These are phyloP conservation scores for Lipophrys pholis DNA, from an alignment of 2,113 vertebrate genomes.

Conservation along the genomic window DNA sequence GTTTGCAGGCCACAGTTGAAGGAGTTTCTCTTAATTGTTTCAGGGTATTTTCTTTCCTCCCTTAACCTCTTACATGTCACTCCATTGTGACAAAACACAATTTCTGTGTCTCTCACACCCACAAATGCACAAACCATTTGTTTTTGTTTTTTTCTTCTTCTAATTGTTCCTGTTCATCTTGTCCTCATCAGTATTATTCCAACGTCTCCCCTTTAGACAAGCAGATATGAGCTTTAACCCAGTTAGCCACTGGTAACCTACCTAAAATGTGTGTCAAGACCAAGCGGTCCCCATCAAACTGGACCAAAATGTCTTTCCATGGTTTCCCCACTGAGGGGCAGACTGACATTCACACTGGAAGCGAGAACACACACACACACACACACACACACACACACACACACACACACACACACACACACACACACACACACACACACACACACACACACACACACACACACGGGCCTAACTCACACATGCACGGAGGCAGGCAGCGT, in stretches of 20 bases:
- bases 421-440: neutral
- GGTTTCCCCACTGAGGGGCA: constrained; percentile 81
- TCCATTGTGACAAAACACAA: constrained; percentile 8
- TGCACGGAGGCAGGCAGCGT: too few species aligned
- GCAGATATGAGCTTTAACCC: constrained; percentile 59
- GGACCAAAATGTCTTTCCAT: constrained; percentile 79
- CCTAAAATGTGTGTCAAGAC: constrained; percentile 79
- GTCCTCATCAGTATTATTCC: constrained; percentile 33
- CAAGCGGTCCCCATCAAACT: constrained; percentile 54
- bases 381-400: neutral
- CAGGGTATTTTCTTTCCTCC: neutral
- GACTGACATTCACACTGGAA: constrained; percentile 53
- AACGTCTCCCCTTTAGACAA: constrained; percentile 43
- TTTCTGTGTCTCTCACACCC: constrained; percentile 1
- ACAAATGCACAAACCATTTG: neutral
- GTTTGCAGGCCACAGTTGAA: constrained; percentile 26
- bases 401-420: neutral
- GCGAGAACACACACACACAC: constrained; percentile 8
- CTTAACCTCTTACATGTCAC: neutral
- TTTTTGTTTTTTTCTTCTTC: neutral
- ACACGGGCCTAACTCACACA: too few species aligned
- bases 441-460: too few species aligned
- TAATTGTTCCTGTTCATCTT: neutral
- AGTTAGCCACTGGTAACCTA: constrained; percentile 67
- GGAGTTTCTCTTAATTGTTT: neutral